Evolutionary conservation across 2,113 vertebrate species (phyloP).

Genomic region (Eurystomus gularis): DNA sequence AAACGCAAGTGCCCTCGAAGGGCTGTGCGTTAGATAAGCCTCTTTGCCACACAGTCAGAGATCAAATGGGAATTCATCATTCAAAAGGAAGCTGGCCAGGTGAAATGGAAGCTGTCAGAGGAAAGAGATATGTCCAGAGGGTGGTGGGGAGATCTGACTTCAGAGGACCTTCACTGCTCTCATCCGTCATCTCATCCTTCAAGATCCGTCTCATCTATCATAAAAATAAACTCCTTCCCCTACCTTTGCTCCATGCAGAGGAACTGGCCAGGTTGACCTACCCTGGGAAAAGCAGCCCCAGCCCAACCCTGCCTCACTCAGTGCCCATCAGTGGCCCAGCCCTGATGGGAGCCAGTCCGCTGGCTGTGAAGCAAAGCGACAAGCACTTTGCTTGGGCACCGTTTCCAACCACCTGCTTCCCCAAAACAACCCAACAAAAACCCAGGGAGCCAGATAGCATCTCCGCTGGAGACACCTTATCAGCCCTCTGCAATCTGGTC

Average conservation of each 20-base stretch:
- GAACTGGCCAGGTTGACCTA: not conserved
- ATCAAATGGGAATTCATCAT: not conserved
- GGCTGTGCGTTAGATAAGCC: not conserved
- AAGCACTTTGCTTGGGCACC: not conserved
- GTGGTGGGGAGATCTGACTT: not conserved
- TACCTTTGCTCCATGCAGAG: not conserved
- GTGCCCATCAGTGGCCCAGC: not conserved
- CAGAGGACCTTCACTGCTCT: not conserved
- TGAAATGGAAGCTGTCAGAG: not conserved
- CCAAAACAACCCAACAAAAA: not conserved
- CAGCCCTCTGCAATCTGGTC: not conserved
- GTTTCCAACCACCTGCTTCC: not conserved
- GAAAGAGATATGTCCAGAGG: not conserved
- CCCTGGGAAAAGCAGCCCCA: not conserved
- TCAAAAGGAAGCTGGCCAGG: not conserved
- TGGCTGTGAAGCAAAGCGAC: not conserved
- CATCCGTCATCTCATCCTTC: not conserved
- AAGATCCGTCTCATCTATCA: not conserved
- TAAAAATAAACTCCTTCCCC: not conserved
- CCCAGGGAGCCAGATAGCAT: rapidly evolving
- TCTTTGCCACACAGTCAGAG: not conserved
- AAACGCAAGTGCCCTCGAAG: not conserved
- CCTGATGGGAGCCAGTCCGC: not conserved
- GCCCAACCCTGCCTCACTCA: not conserved
- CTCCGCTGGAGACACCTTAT: not conserved